These are phyloP conservation scores for Catharus minimus DNA, from an alignment of 2,113 vertebrate genomes.

Conservation along the genomic window DNA sequence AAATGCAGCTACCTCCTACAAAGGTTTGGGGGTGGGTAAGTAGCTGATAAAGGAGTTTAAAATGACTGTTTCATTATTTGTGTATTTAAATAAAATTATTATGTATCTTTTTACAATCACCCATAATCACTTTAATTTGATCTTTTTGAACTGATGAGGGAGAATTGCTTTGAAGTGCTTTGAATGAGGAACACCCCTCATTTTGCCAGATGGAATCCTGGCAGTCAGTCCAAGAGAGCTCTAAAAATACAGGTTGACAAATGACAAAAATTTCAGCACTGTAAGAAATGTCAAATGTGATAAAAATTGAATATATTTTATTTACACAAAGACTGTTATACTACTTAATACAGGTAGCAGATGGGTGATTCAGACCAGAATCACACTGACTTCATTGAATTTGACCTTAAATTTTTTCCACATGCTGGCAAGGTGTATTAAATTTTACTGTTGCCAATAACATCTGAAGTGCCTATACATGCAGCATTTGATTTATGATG, in stretches of 20 bases:
- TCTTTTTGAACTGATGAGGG: not conserved
- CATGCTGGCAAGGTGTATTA: conserved; percentile 24
- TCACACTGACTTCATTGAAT: conserved; percentile 34
- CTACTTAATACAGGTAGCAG: conserved; percentile 32
- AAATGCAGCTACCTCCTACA: not conserved
- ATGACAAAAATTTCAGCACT: not conserved
- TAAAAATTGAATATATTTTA: conserved; percentile 10
- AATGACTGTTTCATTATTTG: not conserved
- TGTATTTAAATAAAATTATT: not conserved
- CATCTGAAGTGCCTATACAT: not conserved
- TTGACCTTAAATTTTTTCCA: conserved; percentile 41
- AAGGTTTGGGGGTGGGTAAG: not conserved
- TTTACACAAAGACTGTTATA: not conserved
- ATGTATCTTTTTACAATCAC: not conserved
- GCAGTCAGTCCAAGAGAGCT: conserved; percentile 19
- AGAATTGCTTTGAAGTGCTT: conserved; percentile 5
- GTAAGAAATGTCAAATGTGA: not conserved
- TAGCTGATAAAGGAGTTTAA: not conserved
- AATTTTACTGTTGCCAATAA: conserved; percentile 34
- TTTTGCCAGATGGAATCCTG: conserved; percentile 47
- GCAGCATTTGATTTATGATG: not conserved
- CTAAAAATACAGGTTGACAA: conserved; percentile 23
- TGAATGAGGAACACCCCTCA: conserved; percentile 9
- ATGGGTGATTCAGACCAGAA: not conserved
- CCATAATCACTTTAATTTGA: not conserved